Conservation (phyloP, 2,113 vertebrate genomes). For the Eleginops maclovinus region DNA sequence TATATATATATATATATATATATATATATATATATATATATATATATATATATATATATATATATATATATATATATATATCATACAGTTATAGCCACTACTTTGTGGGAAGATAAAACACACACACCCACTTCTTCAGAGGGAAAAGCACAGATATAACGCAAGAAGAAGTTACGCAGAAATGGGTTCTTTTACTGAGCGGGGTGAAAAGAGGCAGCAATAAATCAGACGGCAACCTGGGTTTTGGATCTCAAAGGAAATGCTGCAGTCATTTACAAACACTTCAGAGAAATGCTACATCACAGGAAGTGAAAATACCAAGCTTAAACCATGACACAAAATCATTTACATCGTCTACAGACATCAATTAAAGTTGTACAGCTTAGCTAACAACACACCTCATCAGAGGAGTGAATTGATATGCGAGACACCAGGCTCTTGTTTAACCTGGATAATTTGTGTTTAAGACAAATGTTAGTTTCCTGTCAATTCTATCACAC, state of each 20-base stretch:
- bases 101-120: conserved; percentile 35
- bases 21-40: no score
- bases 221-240: conserved; percentile 13
- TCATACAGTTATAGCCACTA: conserved; percentile 35
- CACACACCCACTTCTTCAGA: conserved; percentile 29
- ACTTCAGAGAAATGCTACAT: conserved; percentile 10
- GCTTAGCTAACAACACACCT: background rate
- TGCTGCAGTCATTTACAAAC: conserved; percentile 21
- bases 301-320: conserved; percentile 23
- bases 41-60: no score
- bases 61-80: no score
- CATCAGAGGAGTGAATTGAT: conserved; percentile 11
- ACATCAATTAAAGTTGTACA: conserved; percentile 6
- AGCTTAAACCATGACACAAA: conserved; percentile 7
- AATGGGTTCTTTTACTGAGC: conserved; percentile 23
- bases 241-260: conserved; percentile 10
- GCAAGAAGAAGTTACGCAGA: background rate
- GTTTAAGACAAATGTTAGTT: conserved; percentile 8
- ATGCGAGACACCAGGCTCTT: background rate
- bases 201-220: background rate
- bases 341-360: background rate
- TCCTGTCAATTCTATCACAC: conserved; percentile 51
- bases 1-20: no score
- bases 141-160: conserved; percentile 27
- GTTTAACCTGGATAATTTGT: conserved; percentile 16